Evolutionary conservation across 2,888 invertebrate species (phyloP), one percentile per base, ranked within the genome.

Genomic region (Tortricodes alternella): DNA sequence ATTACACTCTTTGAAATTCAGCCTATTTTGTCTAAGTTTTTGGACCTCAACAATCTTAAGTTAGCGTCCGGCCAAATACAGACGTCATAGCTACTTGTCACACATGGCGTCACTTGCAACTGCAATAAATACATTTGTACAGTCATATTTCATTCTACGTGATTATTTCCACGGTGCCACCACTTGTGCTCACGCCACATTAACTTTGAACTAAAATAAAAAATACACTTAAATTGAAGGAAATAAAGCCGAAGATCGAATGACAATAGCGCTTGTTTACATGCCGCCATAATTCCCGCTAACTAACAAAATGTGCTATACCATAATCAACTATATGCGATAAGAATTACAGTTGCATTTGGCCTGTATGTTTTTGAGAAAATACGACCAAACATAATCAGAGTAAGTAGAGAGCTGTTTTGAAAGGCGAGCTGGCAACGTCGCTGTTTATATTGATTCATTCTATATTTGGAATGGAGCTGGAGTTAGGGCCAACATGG

Each of bases 361-460:
- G 0, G 18, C 11, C 8, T 19, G n/a, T 15, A 1, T 2, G 4
- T 13, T 16, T 23, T 15, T 19, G 24, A n/a, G n/a, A 41, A 18
- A 18, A 55, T 55, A 55, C 34, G 41, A 19, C 32, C 2, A 23
- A 15, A 18, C 5, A 7, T 15, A 16, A 6, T 5, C 9, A 2
- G 0, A 5, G 19, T 18, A 6, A 46, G 46, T 55, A 55, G 53
- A 55, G 48, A 55, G 53, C 34, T 53, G 53, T 48, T 41, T 34
- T 41, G 48, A 24, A 7, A 8, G n/a, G 48, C 53, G 48, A 55
- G 48, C 53, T 55, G 53, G 53, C 53, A 55, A 41, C 53, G 27
- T 19, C 19, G 53, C n/a, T 53, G 32, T 55, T 35, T 41, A 55
- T 55, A 55, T 55, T 34, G 39, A 41, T 44, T 44, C 35, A 52